Conservation (phyloP, 2,797 vertebrate species). For the Sternarchorhynchus goeldii region DNA sequence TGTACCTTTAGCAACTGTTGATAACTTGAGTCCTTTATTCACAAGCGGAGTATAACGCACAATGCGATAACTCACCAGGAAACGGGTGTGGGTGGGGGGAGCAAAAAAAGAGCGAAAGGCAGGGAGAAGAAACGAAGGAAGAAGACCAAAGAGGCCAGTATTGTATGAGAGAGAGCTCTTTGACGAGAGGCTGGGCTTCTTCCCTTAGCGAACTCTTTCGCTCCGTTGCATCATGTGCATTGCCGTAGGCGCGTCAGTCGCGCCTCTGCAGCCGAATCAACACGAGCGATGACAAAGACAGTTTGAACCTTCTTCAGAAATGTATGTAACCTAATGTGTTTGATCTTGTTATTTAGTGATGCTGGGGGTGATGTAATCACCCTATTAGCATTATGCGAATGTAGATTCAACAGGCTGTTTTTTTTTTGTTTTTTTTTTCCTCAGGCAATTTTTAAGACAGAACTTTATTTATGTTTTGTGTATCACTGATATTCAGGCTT, state of each 20-base stretch:
- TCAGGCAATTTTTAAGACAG: no score
- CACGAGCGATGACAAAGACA: conserved; percentile 27
- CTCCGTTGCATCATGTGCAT: conserved; percentile 45
- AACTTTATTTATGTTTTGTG: no score
- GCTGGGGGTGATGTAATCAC: not conserved
- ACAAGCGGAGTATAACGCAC: not conserved
- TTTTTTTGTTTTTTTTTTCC: not conserved
- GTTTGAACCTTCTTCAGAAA: not conserved
- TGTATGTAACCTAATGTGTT: not conserved
- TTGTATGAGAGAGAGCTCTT: conserved; percentile 12
- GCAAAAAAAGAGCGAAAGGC: conserved; percentile 1
- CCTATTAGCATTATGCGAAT: not conserved
- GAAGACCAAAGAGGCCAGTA: conserved; percentile 22
- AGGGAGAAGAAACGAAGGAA: conserved; percentile 19
- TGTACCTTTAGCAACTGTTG: conserved; percentile 3
- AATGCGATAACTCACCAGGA: not conserved
- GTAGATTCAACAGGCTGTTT: not conserved
- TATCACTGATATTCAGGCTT: no score
- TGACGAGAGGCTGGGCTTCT: conserved; percentile 14
- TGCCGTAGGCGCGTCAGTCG: conserved; percentile 18
- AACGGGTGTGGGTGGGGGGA: not conserved
- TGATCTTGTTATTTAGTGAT: conserved; percentile 1
- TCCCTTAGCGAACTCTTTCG: conserved; percentile 32
- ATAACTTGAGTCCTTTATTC: conserved; percentile 1
- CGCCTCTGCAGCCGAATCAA: conserved; percentile 20